A percentile compares a stretch with the other conserved stretches of the same genome.
Conservation (phyloP, 2,797 vertebrate species). For the Malurus splendens region DNA sequence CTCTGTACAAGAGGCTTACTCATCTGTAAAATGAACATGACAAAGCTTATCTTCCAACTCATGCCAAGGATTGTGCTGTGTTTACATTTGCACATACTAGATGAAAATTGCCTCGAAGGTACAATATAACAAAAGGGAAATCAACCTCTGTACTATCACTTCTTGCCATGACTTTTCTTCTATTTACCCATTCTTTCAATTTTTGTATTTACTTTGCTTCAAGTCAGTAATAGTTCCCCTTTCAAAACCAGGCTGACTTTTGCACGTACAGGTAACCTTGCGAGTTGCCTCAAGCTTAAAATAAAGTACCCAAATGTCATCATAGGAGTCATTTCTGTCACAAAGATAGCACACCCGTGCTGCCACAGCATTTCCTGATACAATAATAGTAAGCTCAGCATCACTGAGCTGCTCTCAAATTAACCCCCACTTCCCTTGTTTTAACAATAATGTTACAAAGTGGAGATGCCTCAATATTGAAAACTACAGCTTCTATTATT, state of each 20-base stretch:
- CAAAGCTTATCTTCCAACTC: background rate
- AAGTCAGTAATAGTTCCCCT: background rate
- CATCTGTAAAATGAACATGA: background rate
- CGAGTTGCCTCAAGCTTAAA: background rate
- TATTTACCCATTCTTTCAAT: background rate
- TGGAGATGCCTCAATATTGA: background rate
- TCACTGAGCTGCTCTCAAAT: background rate
- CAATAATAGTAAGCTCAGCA: background rate
- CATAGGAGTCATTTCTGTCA: background rate
- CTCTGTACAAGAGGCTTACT: background rate
- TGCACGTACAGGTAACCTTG: background rate
- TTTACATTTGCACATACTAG: background rate
- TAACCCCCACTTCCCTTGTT: background rate
- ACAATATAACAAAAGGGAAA: background rate
- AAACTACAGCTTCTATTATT: background rate
- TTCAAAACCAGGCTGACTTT: background rate
- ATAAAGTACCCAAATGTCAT: background rate
- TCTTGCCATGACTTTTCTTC: background rate
- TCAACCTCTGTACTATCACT: background rate
- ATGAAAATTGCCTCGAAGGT: constrained; percentile 3
- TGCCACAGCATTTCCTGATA: background rate
- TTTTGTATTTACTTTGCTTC: background rate
- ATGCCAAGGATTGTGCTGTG: background rate
- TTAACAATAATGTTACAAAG: background rate
- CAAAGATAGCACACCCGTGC: background rate